Base-by-base conservation (phyloP, 2,797 vertebrate genomes). In the Melanotaenia maccullochi region DNA sequence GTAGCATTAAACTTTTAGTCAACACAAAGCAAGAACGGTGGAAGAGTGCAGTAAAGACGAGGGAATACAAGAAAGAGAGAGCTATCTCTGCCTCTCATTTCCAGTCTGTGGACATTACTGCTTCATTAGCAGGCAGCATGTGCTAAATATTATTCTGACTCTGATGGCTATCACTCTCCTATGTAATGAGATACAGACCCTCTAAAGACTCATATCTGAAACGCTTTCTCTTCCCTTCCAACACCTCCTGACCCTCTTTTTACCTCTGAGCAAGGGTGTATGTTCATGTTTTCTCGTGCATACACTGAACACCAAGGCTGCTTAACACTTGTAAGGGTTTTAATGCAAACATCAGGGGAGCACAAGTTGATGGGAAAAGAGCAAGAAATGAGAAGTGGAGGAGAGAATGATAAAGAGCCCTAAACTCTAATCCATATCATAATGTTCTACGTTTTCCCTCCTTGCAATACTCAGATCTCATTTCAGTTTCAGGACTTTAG, bases 81-180 rank as follows among this genome's bases (percentile, higher is more conserved):
- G 75, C 51, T 68, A 76, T 81, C 88, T 82, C 92, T 91, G 89
- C 81, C 89, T 91, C 87, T 91, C 85, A 90, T 92, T 93, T 90
- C 83, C 88, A 92, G 80, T 83, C 75, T 75, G 81, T 79, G 71
- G 82, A 90, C 90, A 91, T 92, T 92, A 92, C 82, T 73, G 91
- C 92, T 94, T 97, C 97, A 98, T 97, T 97, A 98, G 97, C 96
- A 96, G 95, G 94, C 95, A 94, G 95, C 96, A 96, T 96, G 96
- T 96, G 96, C 95, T 97, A 96, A 97, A 97, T 96, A 96, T 97
- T 97, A 97, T 96, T 97, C 95, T 94, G 95, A 94, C 94, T 94
- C 92, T 93, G 96, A 97, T 97, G 94, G 93, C 95, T 96, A 98
- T 98, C 96, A 90, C 94, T 70, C 94, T 92, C 89, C 94, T 95